Base-by-base conservation (phyloP, 2,888 invertebrate species). In the Lamellibrachia satsuma region DNA sequence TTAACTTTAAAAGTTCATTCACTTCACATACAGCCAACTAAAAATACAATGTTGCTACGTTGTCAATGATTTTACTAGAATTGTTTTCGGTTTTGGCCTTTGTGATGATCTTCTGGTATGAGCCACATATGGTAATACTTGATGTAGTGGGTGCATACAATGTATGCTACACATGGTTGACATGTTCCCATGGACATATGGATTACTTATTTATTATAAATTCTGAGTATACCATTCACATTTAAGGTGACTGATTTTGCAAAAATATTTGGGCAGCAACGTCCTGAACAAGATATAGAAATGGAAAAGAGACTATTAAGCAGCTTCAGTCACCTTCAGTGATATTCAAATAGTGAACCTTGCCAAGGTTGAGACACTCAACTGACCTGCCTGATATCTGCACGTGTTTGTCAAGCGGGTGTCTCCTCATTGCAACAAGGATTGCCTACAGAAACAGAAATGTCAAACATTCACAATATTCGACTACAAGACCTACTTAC, bases 341-440 rank as follows among this genome's bases (percentile, higher is more conserved):
- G 15, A 57, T 57, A 7, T 15, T 57, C 8, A 57, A 55, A 7
- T 9, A 9, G 8, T 55, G 9, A 55, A 9, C 7, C 55, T 9
- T 55, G 15, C 3, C 22, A 15, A 22, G 75, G 22, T 75, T 75
- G 22, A 4, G 15, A 15, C 75, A 22, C 22, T 52, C 52, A 7
- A 92, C 92, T 93, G 92, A 96, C 96, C 96, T 96, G 93, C 97
- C 97, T 52, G 97, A 97, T 95, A 99, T 99, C 97, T 99, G 99
- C 95, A 99, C 98, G 95, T 98, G 98, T 96, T 98, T 98, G 95
- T 99, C 98, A 93, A 97, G 97, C 11, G 98, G 97, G 97, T 99
- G 98, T 95, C 98, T 97, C 95, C 98, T 98, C 99, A 99, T 99
- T 0, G 98, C 98, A 95, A 98, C 98, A 90, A 99, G 97, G 15